A percentile compares a stretch with the other conserved stretches of the same genome.
Evolutionary conservation across 2,797 vertebrate genomes (phyloP).

Genomic region (Anolis apletophallus): DNA sequence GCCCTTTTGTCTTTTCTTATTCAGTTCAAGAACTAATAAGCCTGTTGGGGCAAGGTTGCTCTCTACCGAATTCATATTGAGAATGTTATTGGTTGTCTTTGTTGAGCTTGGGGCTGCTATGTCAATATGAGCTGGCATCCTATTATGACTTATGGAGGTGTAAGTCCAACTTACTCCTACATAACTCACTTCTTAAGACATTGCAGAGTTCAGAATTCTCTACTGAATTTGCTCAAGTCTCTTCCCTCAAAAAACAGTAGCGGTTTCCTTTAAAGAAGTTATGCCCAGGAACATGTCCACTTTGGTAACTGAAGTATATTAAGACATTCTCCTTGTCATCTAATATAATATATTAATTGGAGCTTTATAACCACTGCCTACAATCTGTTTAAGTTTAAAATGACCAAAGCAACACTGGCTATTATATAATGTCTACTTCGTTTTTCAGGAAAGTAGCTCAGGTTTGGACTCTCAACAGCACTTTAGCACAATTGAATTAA

Average conservation of each 20-base stretch:
- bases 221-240: too few relatives aligned
- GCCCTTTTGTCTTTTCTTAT: neutral
- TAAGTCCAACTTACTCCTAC: too few relatives aligned
- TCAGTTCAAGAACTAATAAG: neutral
- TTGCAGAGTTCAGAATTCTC: too few relatives aligned
- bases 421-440: conserved; percentile 26
- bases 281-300: too few relatives aligned
- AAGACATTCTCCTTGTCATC: neutral
- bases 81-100: neutral
- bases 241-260: too few relatives aligned
- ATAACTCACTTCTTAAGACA: too few relatives aligned
- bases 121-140: too few relatives aligned
- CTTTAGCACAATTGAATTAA: conserved; percentile 74
- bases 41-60: neutral
- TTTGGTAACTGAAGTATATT: neutral
- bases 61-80: neutral
- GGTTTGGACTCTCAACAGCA: conserved; percentile 76
- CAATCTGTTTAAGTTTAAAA: neutral
- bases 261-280: too few relatives aligned
- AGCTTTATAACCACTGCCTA: neutral
- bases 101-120: neutral
- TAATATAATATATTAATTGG: neutral
- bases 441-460: conserved; percentile 76
- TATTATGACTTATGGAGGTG: neutral
- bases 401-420: neutral